A percentile compares a stretch with the other conserved stretches of the same genome.
phyloP scores from a whole-genome alignment of 2,797 vertebrate species.

The Monodelphis domestica region DNA sequence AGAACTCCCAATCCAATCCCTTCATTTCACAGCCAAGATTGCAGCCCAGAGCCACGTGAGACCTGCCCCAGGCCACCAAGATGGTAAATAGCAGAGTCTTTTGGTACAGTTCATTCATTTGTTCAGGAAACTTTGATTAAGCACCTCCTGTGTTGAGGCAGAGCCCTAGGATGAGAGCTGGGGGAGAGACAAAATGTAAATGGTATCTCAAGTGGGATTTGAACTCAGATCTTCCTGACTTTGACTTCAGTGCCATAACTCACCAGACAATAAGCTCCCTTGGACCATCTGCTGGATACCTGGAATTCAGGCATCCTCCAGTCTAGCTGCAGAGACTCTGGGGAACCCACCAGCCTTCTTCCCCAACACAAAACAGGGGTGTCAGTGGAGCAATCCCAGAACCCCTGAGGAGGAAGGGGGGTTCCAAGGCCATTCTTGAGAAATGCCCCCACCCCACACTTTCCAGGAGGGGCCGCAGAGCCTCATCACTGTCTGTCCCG shows the following conservation, averaged over 20 bases:
- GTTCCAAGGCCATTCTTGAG: no score
- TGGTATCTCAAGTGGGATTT: not conserved
- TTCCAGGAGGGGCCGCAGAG: not conserved
- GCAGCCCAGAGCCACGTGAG: no score
- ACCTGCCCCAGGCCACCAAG: no score
- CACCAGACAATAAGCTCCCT: not conserved
- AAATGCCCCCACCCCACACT: not conserved
- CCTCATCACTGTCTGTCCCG: not conserved
- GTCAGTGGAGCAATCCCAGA: not conserved
- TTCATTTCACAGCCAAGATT: not conserved
- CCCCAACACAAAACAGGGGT: not conserved
- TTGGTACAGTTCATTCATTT: not conserved
- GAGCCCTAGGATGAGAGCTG: not conserved
- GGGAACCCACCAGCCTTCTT: not conserved
- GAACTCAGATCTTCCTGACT: not conserved
- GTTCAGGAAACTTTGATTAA: not conserved
- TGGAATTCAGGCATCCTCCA: not conserved
- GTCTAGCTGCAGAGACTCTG: not conserved
- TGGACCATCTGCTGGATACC: not conserved
- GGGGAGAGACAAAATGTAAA: not conserved
- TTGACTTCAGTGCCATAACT: not conserved
- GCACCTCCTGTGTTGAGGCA: not conserved
- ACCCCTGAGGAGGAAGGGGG: slow-evolving; percentile 4
- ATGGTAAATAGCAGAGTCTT: not conserved
- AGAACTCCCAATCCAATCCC: not conserved